Percentiles rank a stretch among this genome's conserved stretches.
Conservation (phyloP, 2,113 vertebrate species). For the Chlorodrepanis virens region DNA sequence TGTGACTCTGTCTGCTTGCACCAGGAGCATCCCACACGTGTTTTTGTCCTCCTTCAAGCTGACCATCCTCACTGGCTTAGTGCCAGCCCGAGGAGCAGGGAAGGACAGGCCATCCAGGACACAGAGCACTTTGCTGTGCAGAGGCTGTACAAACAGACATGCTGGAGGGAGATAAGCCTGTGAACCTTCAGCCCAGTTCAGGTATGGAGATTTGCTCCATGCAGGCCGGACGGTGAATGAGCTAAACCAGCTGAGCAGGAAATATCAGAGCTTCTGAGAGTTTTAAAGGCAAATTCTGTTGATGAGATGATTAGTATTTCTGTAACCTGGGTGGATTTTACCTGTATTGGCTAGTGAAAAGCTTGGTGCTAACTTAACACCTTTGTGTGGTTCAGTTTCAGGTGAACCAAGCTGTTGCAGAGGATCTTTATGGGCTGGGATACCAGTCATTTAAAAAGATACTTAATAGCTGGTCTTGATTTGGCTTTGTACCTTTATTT, state of each 20-base stretch:
- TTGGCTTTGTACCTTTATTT: not conserved
- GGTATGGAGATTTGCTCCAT: not conserved
- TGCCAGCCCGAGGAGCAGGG: not conserved
- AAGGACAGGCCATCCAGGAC: not conserved
- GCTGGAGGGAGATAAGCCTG: not conserved
- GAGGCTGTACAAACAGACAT: not conserved
- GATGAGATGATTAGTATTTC: not conserved
- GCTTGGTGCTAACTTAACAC: not conserved
- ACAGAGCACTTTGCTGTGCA: not conserved
- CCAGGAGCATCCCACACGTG: rapidly evolving
- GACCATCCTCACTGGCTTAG: not conserved
- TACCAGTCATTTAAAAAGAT: not conserved
- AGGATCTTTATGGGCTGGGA: not conserved
- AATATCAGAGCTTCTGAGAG: not conserved
- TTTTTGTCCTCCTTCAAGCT: not conserved
- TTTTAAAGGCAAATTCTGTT: not conserved
- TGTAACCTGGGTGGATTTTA: not conserved
- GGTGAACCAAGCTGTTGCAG: not conserved
- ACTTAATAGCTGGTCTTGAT: not conserved
- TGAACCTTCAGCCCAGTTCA: not conserved
- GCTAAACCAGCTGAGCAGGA: constrained; percentile 29
- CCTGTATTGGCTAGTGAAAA: not conserved
- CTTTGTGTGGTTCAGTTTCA: not conserved
- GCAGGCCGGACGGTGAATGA: not conserved
- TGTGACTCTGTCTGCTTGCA: not conserved